These are phyloP conservation scores for Athalia rosae DNA, from an alignment of 2,888 invertebrate genomes.

Conservation along the genomic window DNA sequence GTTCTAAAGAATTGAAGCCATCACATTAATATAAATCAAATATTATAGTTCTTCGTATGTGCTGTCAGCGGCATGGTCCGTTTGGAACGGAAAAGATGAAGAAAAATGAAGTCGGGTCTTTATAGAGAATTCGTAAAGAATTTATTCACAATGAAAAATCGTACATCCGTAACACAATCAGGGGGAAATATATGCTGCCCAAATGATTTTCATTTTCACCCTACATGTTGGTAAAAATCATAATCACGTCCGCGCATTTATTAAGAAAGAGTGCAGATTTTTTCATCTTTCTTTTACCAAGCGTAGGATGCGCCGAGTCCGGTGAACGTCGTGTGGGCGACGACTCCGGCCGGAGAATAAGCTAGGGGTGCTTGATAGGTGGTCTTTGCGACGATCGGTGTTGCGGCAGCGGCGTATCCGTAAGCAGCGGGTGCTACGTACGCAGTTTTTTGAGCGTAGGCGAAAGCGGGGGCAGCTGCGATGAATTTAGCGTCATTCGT, in stretches of 20 bases:
- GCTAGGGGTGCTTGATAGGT: constrained; percentile 49
- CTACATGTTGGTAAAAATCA: background rate
- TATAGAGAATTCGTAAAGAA: no score
- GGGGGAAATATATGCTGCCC: no score
- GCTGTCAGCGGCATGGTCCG: no score
- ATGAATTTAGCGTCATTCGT: constrained; percentile 51
- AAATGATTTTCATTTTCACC: background rate
- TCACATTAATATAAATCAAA: no score
- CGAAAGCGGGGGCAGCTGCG: constrained; percentile 61
- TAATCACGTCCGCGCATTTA: background rate
- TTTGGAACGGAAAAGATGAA: no score
- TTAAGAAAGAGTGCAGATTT: background rate
- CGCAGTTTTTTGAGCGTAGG: constrained; percentile 44
- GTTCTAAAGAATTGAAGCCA: no score
- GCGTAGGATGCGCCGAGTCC: constrained; percentile 80
- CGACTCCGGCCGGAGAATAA: constrained; percentile 51
- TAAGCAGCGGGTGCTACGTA: constrained; percentile 60
- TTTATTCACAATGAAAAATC: no score
- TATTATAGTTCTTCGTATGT: no score
- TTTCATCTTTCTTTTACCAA: constrained; percentile 74
- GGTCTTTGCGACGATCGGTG: constrained; percentile 47
- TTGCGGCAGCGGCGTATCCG: constrained; percentile 57
- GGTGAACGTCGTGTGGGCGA: constrained; percentile 73
- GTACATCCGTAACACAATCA: no score
- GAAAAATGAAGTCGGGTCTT: no score